These are phyloP conservation scores for Drosophila parthenogenetica DNA, from an alignment of 2,888 invertebrate genomes.

Conservation along the genomic window DNA sequence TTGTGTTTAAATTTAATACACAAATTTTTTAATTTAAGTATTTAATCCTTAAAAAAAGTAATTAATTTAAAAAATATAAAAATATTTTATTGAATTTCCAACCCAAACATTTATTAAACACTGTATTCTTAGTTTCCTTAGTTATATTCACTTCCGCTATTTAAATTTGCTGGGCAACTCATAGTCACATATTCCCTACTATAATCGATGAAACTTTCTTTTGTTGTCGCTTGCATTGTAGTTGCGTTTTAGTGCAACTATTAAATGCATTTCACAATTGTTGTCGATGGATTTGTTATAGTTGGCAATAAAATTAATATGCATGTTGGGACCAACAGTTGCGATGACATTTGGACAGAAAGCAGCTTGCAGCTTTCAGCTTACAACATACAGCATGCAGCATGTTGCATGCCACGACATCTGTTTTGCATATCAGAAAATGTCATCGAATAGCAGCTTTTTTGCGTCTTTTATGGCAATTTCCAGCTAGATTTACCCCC, in stretches of 20 bases:
- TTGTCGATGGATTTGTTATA: conserved; percentile 78
- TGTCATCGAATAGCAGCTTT: conserved; percentile 51
- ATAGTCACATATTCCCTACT: conserved; percentile 7
- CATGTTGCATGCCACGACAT: conserved; percentile 49
- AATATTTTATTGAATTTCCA: too few relatives aligned
- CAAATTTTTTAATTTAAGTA: too few relatives aligned
- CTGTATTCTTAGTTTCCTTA: too few relatives aligned
- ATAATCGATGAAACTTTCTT: conserved; percentile 5
- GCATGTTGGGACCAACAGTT: conserved; percentile 69
- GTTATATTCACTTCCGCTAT: too few relatives aligned
- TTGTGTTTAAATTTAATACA: too few relatives aligned
- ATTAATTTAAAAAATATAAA: too few relatives aligned
- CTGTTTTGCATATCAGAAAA: conserved; percentile 69
- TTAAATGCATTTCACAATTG: conserved; percentile 73
- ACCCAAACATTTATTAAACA: too few relatives aligned
- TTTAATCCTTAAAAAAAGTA: too few relatives aligned
- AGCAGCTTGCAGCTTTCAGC: conserved; percentile 25
- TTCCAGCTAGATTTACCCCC: conserved; percentile 43
- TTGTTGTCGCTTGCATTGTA: conserved; percentile 47
- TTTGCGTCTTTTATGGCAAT: conserved; percentile 54
- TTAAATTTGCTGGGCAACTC: not conserved
- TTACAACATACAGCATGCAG: conserved; percentile 24
- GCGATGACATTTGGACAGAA: conserved; percentile 60
- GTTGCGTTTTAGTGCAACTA: conserved; percentile 61
- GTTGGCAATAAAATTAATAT: conserved; percentile 79